Percentiles rank a stretch among this genome's conserved stretches.
phyloP scores from a whole-genome alignment of 2,888 invertebrate genomes.

The Spisula subtruncata region DNA sequence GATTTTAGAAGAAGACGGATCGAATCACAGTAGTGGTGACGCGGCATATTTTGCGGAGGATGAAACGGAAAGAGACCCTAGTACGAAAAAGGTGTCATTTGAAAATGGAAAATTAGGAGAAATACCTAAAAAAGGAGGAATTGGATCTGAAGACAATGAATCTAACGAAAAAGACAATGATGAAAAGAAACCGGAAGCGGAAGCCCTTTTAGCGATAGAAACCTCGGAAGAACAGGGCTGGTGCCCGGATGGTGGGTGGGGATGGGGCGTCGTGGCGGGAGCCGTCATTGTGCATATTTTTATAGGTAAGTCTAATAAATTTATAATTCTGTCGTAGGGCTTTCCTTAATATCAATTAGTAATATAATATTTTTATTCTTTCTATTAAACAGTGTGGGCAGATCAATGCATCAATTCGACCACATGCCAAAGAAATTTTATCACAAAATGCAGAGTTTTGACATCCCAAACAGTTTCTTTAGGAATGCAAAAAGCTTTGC shows the following conservation, averaged over 20 bases:
- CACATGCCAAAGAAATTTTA: no score
- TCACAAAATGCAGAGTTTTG: no score
- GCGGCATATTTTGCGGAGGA: background rate
- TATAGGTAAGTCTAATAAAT: constrained; percentile 62
- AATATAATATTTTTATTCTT: background rate
- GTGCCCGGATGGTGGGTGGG: constrained; percentile 69
- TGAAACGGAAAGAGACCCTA: background rate
- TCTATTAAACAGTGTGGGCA: no score
- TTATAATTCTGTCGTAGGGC: background rate
- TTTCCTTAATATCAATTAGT: background rate
- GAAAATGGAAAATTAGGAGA: background rate
- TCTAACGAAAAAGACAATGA: background rate
- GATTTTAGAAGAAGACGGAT: constrained; percentile 3
- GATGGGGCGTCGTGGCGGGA: constrained; percentile 67
- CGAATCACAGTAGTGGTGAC: background rate
- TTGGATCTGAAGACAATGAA: constrained; percentile 16
- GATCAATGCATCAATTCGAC: no score
- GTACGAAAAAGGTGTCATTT: background rate
- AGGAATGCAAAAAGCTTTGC: no score
- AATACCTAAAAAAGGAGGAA: background rate
- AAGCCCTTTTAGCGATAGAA: constrained; percentile 40
- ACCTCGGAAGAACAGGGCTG: constrained; percentile 45
- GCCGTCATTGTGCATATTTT: constrained; percentile 65
- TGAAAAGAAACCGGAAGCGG: constrained; percentile 42
- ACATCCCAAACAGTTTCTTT: no score